Evolutionary conservation across 2,888 invertebrate species (phyloP), one percentile per base, ranked within the genome.

Genomic region (Tolmerus cingulatus): DNA sequence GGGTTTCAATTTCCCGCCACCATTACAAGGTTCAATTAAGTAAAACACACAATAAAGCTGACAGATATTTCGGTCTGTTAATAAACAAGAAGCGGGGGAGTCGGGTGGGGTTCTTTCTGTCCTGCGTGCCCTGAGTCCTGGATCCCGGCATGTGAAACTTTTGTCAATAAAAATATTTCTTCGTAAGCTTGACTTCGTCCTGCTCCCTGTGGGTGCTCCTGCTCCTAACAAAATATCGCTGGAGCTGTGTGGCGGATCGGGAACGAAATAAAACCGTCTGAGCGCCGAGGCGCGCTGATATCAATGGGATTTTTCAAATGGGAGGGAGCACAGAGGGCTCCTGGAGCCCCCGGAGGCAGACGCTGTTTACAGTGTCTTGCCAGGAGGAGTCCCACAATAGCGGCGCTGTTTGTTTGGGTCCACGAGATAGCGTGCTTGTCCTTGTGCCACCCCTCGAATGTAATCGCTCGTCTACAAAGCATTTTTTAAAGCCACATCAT

Each of bases 31-130:
- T 74, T 74, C 74, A 85, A 85, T 85, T 85, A 85, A 85, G 46
- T 85, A 74, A 85, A 85, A 85, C 74, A 85, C 85, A 85, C 85
- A 85, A 85, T 85, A 85, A 85, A 85, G 43, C 74, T 74, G 84
- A 84, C 84, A 84, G 74, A 84, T 84, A 84, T 74, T 84, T 74
- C 84, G 84, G 74, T 84, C 74, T 74, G 84, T 84, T 74, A 66
- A 74, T 84, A 84, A 74, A 66, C 84, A 84, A 82, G 57, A 14
- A 34, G n/a, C 34, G 55, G 46, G 51, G 30, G 14, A 27, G 57
- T 16, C 66, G n/a, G 27, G 19, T 46, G 43, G 43, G 16, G 43
- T 1, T 46, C 16, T 4, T 46, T 46, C 43, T 14, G 16, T 46
- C 43, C 43, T 46, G 43, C 2, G 43, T 16, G 43, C 12, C 14